phyloP scores from a whole-genome alignment of 2,888 invertebrate genomes.

The Bembecia ichneumoniformis region DNA sequence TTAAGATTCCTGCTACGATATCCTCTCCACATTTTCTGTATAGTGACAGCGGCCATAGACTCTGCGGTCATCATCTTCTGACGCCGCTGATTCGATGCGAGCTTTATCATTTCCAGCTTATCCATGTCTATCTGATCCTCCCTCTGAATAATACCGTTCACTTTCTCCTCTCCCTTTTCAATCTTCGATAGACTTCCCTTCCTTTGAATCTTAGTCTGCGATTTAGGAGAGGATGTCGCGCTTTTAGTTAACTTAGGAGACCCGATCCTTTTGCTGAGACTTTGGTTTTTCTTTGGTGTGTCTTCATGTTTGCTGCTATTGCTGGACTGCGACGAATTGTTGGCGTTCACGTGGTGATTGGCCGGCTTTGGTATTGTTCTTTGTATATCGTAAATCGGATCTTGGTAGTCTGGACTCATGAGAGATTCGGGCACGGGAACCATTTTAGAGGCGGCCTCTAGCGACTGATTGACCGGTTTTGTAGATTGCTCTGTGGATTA shows the following conservation, averaged over 20 bases:
- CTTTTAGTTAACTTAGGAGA: conserved; percentile 63
- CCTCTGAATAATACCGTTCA: conserved; percentile 38
- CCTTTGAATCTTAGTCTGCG: conserved; percentile 48
- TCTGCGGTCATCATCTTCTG: conserved; percentile 56
- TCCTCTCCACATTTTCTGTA: conserved; percentile 90
- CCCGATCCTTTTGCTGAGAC: conserved; percentile 34
- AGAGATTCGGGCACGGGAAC: conserved; percentile 90
- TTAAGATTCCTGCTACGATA: conserved; percentile 83
- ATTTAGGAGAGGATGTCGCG: conserved; percentile 60
- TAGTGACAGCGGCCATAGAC: conserved; percentile 78
- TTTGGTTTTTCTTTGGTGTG: conserved; percentile 22
- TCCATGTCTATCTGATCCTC: conserved; percentile 39
- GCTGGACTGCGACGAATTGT: conserved; percentile 46
- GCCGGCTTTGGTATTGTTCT: conserved; percentile 40
- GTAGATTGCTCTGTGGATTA: conserved; percentile 8
- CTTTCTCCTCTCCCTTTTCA: conserved; percentile 33
- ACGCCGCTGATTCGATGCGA: conserved; percentile 53
- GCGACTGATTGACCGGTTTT: conserved; percentile 65
- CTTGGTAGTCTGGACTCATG: conserved; percentile 86
- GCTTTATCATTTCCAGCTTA: conserved; percentile 44
- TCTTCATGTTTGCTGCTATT: conserved; percentile 52
- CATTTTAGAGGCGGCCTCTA: conserved; percentile 88
- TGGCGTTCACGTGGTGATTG: conserved; percentile 27
- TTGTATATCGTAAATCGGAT: conserved; percentile 63
- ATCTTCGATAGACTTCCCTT: conserved; percentile 49